Percentiles rank a stretch among this genome's conserved stretches.
phyloP scores from a whole-genome alignment of 2,888 invertebrate species.

The Tenthredo amoena region DNA sequence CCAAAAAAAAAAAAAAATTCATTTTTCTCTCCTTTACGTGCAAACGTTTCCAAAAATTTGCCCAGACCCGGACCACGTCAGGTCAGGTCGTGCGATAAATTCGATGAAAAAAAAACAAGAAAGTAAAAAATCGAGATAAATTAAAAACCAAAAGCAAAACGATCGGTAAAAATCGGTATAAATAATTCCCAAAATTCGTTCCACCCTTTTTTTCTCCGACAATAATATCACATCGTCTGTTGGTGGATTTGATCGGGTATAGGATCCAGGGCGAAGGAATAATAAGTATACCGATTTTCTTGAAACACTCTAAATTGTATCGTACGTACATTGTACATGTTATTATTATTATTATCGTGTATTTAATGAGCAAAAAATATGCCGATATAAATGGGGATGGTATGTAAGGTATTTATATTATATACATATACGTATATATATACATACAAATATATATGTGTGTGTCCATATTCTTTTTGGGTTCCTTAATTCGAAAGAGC shows the following conservation, averaged over 20 bases:
- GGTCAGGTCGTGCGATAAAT: too few relatives aligned
- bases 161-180: neutral
- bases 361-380: neutral
- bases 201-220: neutral
- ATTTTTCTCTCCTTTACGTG: neutral
- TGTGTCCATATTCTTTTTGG: neutral
- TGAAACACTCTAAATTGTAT: neutral
- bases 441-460: too few relatives aligned
- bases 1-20: neutral
- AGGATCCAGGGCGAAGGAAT: neutral
- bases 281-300: neutral
- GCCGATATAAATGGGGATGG: neutral
- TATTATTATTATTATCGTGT: neutral
- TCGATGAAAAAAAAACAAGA: too few relatives aligned
- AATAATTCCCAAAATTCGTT: neutral
- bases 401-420: neutral
- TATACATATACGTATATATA: neutral
- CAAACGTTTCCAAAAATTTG: too few relatives aligned
- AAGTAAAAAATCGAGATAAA: too few relatives aligned
- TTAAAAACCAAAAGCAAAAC: neutral
- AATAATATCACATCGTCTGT: neutral
- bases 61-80: too few relatives aligned
- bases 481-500: slow-evolving; percentile 39
- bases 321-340: neutral
- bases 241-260: neutral